Percentiles rank a stretch among this genome's conserved stretches.
These are phyloP conservation scores for Melanotus villosus DNA, from an alignment of 2,888 invertebrate genomes.

Conservation along the genomic window DNA sequence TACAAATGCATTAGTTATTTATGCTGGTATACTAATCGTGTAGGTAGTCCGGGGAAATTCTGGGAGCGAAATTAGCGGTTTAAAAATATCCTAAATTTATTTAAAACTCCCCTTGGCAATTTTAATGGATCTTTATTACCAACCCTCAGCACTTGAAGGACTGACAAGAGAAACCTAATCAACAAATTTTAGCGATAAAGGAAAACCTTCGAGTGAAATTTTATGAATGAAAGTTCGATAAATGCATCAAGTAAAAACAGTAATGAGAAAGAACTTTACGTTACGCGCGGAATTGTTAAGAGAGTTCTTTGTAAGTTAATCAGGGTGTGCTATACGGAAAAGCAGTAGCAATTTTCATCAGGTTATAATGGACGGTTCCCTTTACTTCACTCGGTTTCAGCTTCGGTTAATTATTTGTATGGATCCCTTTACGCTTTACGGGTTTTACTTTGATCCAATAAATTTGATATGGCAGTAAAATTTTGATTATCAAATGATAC, in stretches of 20 bases:
- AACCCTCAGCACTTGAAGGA: no score
- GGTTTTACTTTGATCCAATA: conserved; percentile 37
- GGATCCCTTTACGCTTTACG: conserved; percentile 34
- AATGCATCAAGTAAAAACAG: no score
- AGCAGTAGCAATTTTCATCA: conserved; percentile 30
- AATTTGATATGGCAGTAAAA: conserved; percentile 25
- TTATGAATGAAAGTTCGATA: no score
- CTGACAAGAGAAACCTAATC: no score
- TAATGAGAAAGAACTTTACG: no score
- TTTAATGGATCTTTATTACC: no score
- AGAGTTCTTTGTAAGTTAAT: conserved; percentile 20
- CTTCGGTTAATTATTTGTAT: conserved; percentile 38
- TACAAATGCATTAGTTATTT: background rate
- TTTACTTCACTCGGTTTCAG: conserved; percentile 32
- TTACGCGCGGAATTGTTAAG: conserved; percentile 1
- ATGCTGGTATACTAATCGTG: background rate
- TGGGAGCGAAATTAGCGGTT: no score
- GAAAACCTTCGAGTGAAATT: no score
- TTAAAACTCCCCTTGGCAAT: no score
- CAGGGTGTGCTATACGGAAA: conserved; percentile 21
- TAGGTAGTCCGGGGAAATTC: no score
- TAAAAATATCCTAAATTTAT: no score
- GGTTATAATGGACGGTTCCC: conserved; percentile 36
- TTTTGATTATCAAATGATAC: conserved; percentile 23
- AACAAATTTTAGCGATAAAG: no score